These are phyloP conservation scores for Xanthorhoe spadicearia DNA, from an alignment of 2,888 invertebrate species.

Conservation along the genomic window DNA sequence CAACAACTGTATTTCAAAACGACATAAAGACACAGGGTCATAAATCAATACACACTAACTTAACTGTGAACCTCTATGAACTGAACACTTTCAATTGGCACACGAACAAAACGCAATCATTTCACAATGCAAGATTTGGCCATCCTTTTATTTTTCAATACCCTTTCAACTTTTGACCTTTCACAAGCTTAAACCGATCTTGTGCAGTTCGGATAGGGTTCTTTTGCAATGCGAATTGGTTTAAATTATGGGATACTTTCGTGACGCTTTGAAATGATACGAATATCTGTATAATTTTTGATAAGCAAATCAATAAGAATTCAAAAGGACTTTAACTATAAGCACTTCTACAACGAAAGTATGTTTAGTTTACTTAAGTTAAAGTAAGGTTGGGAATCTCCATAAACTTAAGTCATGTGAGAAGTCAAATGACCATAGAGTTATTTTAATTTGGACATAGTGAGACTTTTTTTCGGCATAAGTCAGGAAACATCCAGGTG, in stretches of 20 bases:
- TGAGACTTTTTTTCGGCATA: not conserved
- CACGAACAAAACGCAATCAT: conserved; percentile 28
- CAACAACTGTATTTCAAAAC: conserved; percentile 15
- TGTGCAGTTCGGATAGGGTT: conserved; percentile 8
- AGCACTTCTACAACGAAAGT: no score
- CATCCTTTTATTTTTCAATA: conserved; percentile 40
- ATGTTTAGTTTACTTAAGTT: no score
- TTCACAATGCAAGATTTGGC: conserved; percentile 35
- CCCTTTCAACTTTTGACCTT: conserved; percentile 32
- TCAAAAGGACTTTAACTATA: no score
- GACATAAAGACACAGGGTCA: not conserved
- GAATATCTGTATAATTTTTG: no score
- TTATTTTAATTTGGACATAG: no score
- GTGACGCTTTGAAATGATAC: not conserved
- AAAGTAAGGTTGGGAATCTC: no score
- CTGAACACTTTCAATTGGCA: conserved; percentile 26
- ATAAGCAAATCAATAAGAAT: no score
- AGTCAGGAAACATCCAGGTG: not conserved
- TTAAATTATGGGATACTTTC: conserved; percentile 19
- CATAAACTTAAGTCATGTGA: no score
- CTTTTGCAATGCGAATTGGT: conserved; percentile 1
- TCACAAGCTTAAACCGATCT: conserved; percentile 7
- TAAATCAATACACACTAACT: conserved; percentile 11
- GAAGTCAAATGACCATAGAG: no score
- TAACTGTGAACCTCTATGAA: conserved; percentile 18